These are phyloP conservation scores for Notiomystis cincta DNA, from an alignment of 2,113 vertebrate genomes.

Conservation along the genomic window DNA sequence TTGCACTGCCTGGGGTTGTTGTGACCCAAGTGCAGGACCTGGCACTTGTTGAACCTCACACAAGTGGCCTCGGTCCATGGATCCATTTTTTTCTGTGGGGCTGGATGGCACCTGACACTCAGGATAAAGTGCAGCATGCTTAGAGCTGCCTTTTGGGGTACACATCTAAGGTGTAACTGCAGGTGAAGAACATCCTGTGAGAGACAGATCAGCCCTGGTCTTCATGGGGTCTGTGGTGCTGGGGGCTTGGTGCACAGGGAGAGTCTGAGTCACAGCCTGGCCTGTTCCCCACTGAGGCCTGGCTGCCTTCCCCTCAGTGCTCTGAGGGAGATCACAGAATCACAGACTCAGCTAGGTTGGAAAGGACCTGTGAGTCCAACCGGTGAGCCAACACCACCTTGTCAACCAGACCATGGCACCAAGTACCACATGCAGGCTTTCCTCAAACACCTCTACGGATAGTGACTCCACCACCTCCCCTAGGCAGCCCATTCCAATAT, in stretches of 20 bases:
- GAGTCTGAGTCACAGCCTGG: not conserved
- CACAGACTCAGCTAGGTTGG: not conserved
- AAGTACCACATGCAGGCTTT: rapidly evolving
- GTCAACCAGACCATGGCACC: no score
- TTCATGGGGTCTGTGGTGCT: rapidly evolving
- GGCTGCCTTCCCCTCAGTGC: not conserved
- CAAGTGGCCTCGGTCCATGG: rapidly evolving
- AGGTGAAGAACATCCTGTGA: not conserved
- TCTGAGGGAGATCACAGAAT: not conserved
- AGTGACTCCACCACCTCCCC: no score
- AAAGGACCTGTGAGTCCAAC: not conserved
- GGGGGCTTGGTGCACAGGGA: not conserved
- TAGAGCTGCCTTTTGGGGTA: not conserved
- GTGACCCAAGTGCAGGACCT: not conserved
- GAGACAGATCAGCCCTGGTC: not conserved
- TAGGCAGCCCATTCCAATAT: not conserved
- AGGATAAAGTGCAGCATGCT: not conserved
- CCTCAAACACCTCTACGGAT: not conserved
- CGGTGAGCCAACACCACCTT: not conserved
- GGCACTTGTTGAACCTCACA: not conserved
- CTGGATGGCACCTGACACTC: rapidly evolving
- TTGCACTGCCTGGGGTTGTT: not conserved
- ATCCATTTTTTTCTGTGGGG: not conserved
- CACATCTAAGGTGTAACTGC: rapidly evolving
- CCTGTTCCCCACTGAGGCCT: not conserved